Conservation (phyloP, 2,113 vertebrate genomes). For the Trochalopteron elliotii region DNA sequence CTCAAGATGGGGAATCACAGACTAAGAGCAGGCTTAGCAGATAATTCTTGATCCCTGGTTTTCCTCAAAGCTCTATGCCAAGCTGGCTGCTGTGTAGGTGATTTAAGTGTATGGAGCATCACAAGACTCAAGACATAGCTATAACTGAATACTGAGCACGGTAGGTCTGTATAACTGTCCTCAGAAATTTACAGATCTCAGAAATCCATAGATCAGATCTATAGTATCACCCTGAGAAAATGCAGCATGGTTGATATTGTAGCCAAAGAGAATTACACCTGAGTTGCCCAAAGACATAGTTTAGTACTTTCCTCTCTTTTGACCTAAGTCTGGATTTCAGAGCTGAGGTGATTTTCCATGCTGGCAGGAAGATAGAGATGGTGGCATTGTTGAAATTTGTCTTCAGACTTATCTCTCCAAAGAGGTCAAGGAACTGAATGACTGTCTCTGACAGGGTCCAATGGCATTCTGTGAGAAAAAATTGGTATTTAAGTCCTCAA, state of each 20-base stretch:
- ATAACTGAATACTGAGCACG: not conserved
- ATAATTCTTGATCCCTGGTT: not conserved
- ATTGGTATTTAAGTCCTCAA: not conserved
- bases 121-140: not conserved
- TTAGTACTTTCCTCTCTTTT: not conserved
- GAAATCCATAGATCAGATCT: not conserved
- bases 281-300: not conserved
- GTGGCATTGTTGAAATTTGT: not conserved
- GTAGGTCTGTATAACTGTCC: not conserved
- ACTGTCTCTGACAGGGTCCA: not conserved
- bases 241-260: not conserved
- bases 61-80: not conserved
- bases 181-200: not conserved
- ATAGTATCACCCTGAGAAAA: not conserved
- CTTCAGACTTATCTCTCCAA: not conserved
- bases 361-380: not conserved
- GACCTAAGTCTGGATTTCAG: not conserved
- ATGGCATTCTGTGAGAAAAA: constrained; percentile 13
- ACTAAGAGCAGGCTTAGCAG: not conserved
- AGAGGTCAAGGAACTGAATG: constrained; percentile 27
- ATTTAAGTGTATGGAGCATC: rapidly evolving
- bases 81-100: not conserved
- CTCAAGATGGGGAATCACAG: not conserved
- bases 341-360: not conserved
- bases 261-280: not conserved